A percentile compares a stretch with the other conserved stretches of the same genome.
phyloP scores from a whole-genome alignment of 2,888 invertebrate genomes.

The Lydus trimaculatus region DNA sequence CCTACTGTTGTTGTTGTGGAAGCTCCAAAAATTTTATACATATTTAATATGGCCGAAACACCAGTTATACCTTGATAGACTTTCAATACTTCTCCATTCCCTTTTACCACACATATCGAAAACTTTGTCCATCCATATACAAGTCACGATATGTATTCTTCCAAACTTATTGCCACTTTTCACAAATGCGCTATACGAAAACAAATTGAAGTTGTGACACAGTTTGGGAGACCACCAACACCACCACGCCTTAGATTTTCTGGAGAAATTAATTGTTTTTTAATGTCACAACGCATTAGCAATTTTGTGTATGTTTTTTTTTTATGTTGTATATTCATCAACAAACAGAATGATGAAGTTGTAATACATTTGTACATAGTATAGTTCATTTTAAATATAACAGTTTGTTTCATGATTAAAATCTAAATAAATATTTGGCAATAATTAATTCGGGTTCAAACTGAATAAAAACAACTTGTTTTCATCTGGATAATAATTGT shows the following conservation, averaged over 20 bases:
- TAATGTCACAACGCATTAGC: background rate
- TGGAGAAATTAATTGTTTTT: background rate
- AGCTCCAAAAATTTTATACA: background rate
- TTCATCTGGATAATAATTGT: background rate
- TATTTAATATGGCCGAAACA: background rate
- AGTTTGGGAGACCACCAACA: background rate
- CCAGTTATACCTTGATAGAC: background rate
- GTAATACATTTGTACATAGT: background rate
- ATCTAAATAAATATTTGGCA: background rate
- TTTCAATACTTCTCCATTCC: background rate
- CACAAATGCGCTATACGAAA: background rate
- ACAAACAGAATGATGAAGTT: background rate
- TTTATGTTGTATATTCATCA: background rate
- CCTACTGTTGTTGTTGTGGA: background rate
- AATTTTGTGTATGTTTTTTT: background rate
- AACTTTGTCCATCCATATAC: background rate
- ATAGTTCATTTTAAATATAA: background rate
- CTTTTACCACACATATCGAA: background rate
- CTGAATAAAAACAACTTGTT: background rate
- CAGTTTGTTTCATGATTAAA: conserved; percentile 1
- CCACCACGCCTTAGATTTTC: background rate
- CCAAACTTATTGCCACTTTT: background rate
- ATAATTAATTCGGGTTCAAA: background rate
- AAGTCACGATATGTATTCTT: conserved; percentile 3
- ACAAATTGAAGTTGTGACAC: conserved; percentile 10